Conservation (phyloP, 2,888 invertebrate species). For the Leptinotarsa juncta region DNA sequence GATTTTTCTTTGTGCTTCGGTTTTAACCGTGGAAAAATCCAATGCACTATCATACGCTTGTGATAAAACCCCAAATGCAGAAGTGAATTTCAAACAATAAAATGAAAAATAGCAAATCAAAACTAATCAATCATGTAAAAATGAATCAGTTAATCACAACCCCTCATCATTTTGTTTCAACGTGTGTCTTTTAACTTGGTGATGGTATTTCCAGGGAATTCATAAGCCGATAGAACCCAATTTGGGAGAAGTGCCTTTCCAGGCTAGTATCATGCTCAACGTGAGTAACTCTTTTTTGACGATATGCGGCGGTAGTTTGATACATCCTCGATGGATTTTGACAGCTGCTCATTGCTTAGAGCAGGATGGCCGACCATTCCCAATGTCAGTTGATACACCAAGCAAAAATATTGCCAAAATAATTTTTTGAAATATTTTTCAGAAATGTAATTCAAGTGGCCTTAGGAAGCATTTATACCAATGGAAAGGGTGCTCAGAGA, state of each 20-base stretch:
- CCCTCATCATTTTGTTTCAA: too few species aligned
- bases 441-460: conserved; percentile 57
- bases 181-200: too few species aligned
- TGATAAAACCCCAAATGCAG: too few species aligned
- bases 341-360: conserved; percentile 64
- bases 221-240: conserved; percentile 59
- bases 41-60: too few species aligned
- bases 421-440: conserved; percentile 22
- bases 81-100: too few species aligned
- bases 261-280: conserved; percentile 59
- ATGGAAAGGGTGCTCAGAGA: conserved; percentile 58
- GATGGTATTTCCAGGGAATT: conserved; percentile 42
- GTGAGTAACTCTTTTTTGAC: conserved; percentile 54
- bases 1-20: too few species aligned
- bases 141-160: too few species aligned
- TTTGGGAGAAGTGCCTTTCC: conserved; percentile 60
- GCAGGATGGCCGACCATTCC: conserved; percentile 56
- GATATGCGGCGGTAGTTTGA: conserved; percentile 64
- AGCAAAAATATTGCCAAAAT: too few species aligned
- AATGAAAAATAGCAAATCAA: too few species aligned
- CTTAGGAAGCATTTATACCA: conserved; percentile 59
- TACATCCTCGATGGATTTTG: conserved; percentile 62
- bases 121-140: too few species aligned
- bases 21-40: too few species aligned
- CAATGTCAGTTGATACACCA: conserved; percentile 54